Conservation (phyloP, 2,797 vertebrate genomes). For the Apodemus agrarius region DNA sequence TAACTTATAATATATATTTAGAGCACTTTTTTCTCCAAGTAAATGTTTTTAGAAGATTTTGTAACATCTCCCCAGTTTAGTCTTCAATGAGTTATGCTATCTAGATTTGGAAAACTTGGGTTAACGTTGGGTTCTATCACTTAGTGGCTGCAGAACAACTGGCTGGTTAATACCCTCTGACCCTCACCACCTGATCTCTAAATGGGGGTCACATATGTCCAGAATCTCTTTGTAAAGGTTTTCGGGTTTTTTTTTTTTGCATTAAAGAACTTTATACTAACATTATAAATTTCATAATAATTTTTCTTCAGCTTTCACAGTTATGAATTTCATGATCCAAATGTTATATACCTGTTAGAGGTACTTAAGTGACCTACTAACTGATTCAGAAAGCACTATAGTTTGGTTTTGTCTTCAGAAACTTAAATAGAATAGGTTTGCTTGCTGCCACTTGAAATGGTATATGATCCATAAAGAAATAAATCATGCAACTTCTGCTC, state of each 20-base stretch:
- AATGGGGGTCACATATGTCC: not conserved
- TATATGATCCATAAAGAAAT: not conserved
- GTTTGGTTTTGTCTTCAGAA: not conserved
- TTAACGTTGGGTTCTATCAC: not conserved
- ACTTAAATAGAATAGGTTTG: not conserved
- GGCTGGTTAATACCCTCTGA: not conserved
- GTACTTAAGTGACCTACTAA: not conserved
- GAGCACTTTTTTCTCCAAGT: not conserved
- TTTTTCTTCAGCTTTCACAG: not conserved
- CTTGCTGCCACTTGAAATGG: conserved; percentile 36
- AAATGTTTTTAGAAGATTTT: conserved; percentile 14
- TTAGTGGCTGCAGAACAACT: not conserved
- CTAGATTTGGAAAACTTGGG: not conserved
- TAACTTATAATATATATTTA: not conserved
- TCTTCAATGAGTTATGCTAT: not conserved
- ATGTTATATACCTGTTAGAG: not conserved
- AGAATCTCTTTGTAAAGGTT: not conserved
- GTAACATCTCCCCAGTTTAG: not conserved
- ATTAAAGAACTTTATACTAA: not conserved
- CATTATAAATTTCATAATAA: not conserved
- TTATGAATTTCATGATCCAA: not conserved
- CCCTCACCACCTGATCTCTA: not conserved
- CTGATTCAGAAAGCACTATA: not conserved
- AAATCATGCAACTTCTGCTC: not conserved
- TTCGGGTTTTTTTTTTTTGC: not conserved